phyloP scores from a whole-genome alignment of 2,797 vertebrate genomes.

The Amblyraja radiata region DNA sequence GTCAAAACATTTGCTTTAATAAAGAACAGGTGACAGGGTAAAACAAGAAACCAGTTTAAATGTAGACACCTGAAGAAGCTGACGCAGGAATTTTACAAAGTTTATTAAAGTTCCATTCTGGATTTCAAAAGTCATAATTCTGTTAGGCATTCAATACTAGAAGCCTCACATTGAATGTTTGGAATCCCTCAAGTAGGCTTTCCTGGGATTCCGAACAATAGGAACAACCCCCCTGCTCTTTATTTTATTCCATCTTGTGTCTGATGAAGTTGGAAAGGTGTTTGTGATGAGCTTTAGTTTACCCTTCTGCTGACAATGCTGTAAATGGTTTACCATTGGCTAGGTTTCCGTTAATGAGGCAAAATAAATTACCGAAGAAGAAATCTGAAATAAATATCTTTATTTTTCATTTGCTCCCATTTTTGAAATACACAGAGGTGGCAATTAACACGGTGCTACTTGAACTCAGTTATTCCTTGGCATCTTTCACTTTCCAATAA shows the following conservation, averaged over 20 bases:
- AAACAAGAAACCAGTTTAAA: too few relatives aligned
- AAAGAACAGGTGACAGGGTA: too few relatives aligned
- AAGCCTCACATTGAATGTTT: too few relatives aligned
- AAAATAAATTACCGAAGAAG: background rate
- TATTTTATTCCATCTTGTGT: background rate
- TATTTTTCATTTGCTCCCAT: background rate
- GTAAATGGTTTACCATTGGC: background rate
- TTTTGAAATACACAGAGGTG: background rate
- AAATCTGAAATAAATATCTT: background rate
- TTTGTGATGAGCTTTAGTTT: background rate
- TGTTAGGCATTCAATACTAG: too few relatives aligned
- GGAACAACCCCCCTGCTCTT: background rate
- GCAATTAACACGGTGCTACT: background rate
- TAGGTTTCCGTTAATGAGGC: background rate
- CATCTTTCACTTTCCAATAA: background rate
- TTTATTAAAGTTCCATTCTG: too few relatives aligned
- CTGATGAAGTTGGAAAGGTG: background rate
- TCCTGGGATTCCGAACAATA: background rate
- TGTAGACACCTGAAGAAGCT: too few relatives aligned
- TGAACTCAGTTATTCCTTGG: background rate
- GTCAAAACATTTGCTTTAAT: too few relatives aligned
- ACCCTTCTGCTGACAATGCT: background rate
- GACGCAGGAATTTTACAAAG: too few relatives aligned
- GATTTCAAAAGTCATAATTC: too few relatives aligned
- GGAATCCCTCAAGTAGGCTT: background rate